These are phyloP conservation scores for Pherbina coryleti DNA, from an alignment of 2,888 invertebrate species.

Conservation along the genomic window DNA sequence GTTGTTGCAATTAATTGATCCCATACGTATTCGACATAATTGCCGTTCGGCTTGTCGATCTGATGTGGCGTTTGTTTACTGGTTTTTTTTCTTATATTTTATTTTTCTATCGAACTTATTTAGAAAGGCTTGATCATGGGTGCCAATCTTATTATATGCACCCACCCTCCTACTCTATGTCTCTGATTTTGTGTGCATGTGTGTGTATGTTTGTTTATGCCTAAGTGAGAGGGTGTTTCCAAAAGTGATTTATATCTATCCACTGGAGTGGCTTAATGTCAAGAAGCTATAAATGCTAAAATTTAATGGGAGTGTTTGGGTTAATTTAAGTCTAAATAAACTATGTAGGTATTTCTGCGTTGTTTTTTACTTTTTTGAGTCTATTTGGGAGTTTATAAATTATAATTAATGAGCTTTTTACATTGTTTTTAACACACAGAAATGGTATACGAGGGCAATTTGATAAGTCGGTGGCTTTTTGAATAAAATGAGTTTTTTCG, in stretches of 20 bases:
- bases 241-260: slow-evolving; percentile 17
- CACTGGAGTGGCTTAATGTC: not conserved
- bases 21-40: slow-evolving; percentile 22
- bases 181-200: not conserved
- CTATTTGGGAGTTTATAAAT: not conserved
- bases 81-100: not conserved
- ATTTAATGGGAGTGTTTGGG: slow-evolving; percentile 22
- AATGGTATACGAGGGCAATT: too few species aligned
- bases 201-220: not conserved
- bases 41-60: slow-evolving; percentile 4
- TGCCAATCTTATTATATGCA: not conserved
- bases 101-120: not conserved
- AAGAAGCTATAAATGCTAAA: slow-evolving; percentile 24
- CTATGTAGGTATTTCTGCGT: not conserved
- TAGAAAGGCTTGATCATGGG: slow-evolving; percentile 21
- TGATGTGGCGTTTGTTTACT: not conserved
- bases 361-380: not conserved
- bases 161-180: not conserved
- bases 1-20: slow-evolving; percentile 12
- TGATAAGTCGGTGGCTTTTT: too few species aligned
- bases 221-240: slow-evolving; percentile 1
- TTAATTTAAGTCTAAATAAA: slow-evolving; percentile 1
- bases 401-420: not conserved
- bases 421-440: not conserved
- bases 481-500: too few species aligned